Percentiles rank a stretch among this genome's conserved stretches.
phyloP scores from a whole-genome alignment of 2,797 vertebrate genomes.

The Phrynocephalus guinanensis region DNA sequence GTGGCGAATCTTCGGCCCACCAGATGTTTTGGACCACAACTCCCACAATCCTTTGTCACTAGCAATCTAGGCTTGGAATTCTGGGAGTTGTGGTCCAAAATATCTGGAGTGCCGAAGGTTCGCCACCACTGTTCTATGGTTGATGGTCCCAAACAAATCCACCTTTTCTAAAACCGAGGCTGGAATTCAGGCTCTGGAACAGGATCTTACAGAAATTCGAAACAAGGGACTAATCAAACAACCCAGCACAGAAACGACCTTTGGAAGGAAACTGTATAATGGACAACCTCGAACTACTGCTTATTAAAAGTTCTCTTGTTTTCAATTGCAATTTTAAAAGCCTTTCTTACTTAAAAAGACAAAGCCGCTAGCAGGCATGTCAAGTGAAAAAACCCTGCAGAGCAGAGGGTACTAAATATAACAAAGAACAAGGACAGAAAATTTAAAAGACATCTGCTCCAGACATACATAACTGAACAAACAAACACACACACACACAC shows the following conservation, averaged over 20 bases:
- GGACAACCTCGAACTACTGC: neutral
- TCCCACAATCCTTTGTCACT: no score
- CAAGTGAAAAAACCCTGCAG: neutral
- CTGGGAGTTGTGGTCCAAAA: no score
- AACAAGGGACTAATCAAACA: neutral
- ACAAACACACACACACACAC: neutral
- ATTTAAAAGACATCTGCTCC: neutral
- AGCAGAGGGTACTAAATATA: neutral
- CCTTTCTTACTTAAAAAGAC: neutral
- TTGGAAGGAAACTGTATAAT: neutral
- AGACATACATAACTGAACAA: neutral
- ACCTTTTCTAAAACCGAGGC: neutral
- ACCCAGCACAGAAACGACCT: neutral
- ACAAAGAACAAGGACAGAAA: neutral
- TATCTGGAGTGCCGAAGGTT: no score
- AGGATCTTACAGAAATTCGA: conserved; percentile 11
- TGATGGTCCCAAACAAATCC: neutral
- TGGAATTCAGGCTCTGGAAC: neutral
- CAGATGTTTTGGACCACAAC: no score
- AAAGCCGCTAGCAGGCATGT: neutral
- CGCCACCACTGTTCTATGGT: no score
- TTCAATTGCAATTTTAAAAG: neutral
- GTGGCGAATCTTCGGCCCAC: no score
- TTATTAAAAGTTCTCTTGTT: neutral
- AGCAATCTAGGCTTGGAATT: no score